Evolutionary conservation across 1,140 invertebrate species (phyloP).

Genomic region (Fragariocoptes setiger): DNA sequence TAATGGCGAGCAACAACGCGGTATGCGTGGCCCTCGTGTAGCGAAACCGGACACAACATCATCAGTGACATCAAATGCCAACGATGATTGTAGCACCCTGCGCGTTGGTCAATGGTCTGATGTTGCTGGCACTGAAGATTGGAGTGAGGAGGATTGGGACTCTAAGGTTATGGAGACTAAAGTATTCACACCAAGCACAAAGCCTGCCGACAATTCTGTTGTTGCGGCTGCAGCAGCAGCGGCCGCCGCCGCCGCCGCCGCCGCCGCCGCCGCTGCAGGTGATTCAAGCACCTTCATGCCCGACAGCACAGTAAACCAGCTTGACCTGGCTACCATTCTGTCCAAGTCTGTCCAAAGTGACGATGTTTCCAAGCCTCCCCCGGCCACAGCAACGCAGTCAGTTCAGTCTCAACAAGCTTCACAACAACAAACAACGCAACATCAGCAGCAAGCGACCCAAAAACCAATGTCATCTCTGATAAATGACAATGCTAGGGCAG

Average conservation of each 20-base stretch:
- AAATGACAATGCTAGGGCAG: slow-evolving; percentile 2
- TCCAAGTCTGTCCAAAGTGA: slow-evolving; percentile 1
- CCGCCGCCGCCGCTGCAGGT: background rate
- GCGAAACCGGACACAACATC: no score
- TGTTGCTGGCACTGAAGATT: slow-evolving; percentile 35
- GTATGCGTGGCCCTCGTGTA: no score
- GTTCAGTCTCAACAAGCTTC: background rate
- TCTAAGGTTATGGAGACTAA: slow-evolving; percentile 64
- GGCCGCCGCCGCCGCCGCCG: no score
- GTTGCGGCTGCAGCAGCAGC: background rate
- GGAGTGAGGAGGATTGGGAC: slow-evolving; percentile 79
- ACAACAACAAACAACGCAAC: background rate
- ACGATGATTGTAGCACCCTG: slow-evolving; percentile 14
- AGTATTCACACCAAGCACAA: slow-evolving; percentile 46
- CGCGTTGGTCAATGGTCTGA: slow-evolving; percentile 18
- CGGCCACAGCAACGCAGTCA: background rate
- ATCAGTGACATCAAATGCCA: no score
- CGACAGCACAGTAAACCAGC: background rate
- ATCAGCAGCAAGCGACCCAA: background rate
- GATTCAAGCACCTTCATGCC: background rate
- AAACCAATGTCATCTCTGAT: background rate
- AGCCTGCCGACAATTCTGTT: slow-evolving; percentile 6
- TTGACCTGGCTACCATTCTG: background rate
- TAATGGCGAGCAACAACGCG: no score
- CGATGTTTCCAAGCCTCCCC: background rate